Conservation (phyloP, 1,140 invertebrate genomes). For the Centruroides sculpturatus region DNA sequence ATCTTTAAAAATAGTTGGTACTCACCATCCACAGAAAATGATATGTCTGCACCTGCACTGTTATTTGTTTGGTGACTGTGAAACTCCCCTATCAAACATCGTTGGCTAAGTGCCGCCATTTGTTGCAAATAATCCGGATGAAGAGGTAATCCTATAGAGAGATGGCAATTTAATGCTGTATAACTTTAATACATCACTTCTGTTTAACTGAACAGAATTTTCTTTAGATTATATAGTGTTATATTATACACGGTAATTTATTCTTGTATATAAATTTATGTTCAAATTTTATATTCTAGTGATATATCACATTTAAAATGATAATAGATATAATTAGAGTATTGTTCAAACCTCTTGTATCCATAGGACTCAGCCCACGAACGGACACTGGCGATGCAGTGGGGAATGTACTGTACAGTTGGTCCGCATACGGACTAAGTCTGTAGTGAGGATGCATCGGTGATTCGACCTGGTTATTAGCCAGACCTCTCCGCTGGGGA, state of each 20-base stretch:
- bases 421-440: constrained; percentile 51
- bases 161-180: constrained; percentile 34
- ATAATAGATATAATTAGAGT: constrained; percentile 9
- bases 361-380: constrained; percentile 27
- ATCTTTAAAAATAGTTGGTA: no score
- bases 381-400: constrained; percentile 38
- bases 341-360: constrained; percentile 26
- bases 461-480: constrained; percentile 13
- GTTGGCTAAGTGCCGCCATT: constrained; percentile 33
- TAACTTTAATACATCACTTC: not conserved
- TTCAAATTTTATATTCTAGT: no score
- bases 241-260: no score
- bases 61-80: constrained; percentile 38
- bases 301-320: no score
- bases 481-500: constrained; percentile 3
- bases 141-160: constrained; percentile 35
- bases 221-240: no score
- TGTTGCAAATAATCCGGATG: constrained; percentile 50
- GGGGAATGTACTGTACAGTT: constrained; percentile 44
- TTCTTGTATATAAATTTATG: no score
- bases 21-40: constrained; percentile 63
- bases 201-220: no score
- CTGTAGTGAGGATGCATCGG: constrained; percentile 43
- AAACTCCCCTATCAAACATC: constrained; percentile 35
- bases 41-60: constrained; percentile 55